Base-by-base conservation (phyloP, 2,797 vertebrate genomes). In the Eurystomus glaucurus region DNA sequence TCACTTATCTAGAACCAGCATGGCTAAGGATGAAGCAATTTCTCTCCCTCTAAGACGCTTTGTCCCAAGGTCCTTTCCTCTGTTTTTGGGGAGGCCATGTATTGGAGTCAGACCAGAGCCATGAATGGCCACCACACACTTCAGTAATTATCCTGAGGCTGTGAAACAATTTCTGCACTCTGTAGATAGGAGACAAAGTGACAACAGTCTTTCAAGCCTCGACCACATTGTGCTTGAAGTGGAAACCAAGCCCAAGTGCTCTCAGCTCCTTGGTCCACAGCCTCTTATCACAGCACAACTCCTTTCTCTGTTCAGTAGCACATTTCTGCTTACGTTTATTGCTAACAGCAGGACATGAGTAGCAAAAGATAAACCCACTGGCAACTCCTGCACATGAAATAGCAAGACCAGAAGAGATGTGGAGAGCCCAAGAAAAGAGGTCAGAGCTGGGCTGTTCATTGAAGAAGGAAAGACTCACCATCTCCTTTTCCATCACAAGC, bases 81-180 rank as follows among this genome's bases (percentile, higher is more conserved):
- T 48, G n/a, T 19, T 55, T 81, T 76, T 33, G 26, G 12, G 41
- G 6, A 43, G 33, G 17, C 4, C 16, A 8, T 0, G 0, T 33
- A 45, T 1, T 19, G 12, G 45, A n/a, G 57, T 28, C 28, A 54
- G 80, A 79, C 8, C 29, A 60, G 28, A 88, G 60, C 55, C 43
- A 28, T 3, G 20, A 57, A 46, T 1, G 2, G 28, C 9, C 1
- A 1, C 26, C n/a, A 33, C 1, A 1, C 16, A 23, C 20, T 46
- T 55, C 71, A 68, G 45, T 8, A 60, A 64, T 14, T 57, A 57
- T 14, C 77, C 46, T 13, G 25, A 64, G 37, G 54, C 51, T 69
- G 26, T 17, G 41, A 79, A 77, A 76, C 13, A 21, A 31, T 37
- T 77, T 58, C 45, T 83, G 33, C 4, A 7, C 28, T 78, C 71